Evolutionary conservation across 1,140 invertebrate genomes (phyloP).

Genomic region (Brachionus koreanus): DNA sequence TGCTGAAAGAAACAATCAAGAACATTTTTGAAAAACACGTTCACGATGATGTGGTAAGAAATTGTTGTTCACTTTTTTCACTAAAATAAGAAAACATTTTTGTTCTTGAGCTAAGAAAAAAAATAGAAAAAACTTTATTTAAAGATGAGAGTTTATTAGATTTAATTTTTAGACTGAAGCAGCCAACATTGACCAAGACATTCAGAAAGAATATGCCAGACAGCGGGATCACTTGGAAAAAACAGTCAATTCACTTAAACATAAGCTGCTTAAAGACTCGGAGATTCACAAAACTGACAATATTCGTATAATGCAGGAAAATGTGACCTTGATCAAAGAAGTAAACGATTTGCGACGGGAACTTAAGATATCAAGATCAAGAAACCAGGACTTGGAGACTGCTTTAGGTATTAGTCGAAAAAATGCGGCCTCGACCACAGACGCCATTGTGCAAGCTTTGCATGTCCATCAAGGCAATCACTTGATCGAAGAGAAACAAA

Average conservation of each 20-base stretch:
- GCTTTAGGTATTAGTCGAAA: conserved; percentile 64
- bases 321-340: conserved; percentile 70
- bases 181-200: conserved; percentile 63
- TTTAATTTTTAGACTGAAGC: conserved; percentile 52
- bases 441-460: conserved; percentile 40
- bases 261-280: conserved; percentile 60
- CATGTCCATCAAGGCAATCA: conserved; percentile 41
- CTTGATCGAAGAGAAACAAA: conserved; percentile 35
- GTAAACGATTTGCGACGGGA: conserved; percentile 69
- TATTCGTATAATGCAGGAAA: conserved; percentile 65
- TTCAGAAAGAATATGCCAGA: conserved; percentile 71
- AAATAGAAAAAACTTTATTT: not conserved
- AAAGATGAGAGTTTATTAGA: not conserved
- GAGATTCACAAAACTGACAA: conserved; percentile 59
- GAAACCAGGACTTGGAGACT: conserved; percentile 68
- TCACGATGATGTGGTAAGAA: conserved; percentile 59
- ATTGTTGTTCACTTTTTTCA: not conserved
- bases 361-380: conserved; percentile 64
- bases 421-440: conserved; percentile 35
- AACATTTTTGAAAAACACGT: conserved; percentile 72
- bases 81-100: no score
- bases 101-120: no score
- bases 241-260: conserved; percentile 43
- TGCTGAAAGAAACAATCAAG: conserved; percentile 73
- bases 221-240: conserved; percentile 68